Percentiles rank a stretch among this genome's conserved stretches.
phyloP scores from a whole-genome alignment of 2,113 vertebrate species.

The Crotalus horridus region DNA sequence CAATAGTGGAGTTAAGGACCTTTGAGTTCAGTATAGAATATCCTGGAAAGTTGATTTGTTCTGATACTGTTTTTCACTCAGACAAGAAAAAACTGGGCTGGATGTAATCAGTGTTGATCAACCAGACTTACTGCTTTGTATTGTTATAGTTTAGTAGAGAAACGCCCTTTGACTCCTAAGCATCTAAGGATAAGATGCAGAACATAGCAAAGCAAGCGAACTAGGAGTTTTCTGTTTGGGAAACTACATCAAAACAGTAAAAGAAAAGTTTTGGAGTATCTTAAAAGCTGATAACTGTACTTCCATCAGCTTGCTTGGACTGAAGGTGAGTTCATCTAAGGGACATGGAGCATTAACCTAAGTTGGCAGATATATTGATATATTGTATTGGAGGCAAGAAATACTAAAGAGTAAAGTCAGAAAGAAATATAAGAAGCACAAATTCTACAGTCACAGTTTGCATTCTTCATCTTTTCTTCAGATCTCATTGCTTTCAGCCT shows the following conservation, averaged over 20 bases:
- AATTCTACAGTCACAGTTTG: neutral
- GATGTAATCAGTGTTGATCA: neutral
- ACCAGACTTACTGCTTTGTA: neutral
- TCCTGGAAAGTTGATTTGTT: neutral
- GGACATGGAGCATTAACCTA: neutral
- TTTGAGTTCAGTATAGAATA: neutral
- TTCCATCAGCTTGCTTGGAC: neutral
- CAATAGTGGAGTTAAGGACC: neutral
- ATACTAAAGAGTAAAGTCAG: neutral
- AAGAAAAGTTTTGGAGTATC: neutral
- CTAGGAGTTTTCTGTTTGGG: neutral
- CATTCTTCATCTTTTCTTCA: neutral
- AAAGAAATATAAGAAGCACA: neutral
- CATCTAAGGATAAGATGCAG: neutral
- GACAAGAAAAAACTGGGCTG: neutral
- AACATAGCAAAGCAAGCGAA: neutral
- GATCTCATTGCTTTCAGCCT: neutral
- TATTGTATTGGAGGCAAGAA: neutral
- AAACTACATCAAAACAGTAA: neutral
- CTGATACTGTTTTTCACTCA: neutral
- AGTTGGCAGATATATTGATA: neutral
- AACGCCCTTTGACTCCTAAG: neutral
- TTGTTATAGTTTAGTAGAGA: neutral
- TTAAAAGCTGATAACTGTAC: neutral
- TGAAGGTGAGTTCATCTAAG: neutral